These are phyloP conservation scores for Mythimna loreyi DNA, from an alignment of 2,888 invertebrate genomes.

Conservation along the genomic window DNA sequence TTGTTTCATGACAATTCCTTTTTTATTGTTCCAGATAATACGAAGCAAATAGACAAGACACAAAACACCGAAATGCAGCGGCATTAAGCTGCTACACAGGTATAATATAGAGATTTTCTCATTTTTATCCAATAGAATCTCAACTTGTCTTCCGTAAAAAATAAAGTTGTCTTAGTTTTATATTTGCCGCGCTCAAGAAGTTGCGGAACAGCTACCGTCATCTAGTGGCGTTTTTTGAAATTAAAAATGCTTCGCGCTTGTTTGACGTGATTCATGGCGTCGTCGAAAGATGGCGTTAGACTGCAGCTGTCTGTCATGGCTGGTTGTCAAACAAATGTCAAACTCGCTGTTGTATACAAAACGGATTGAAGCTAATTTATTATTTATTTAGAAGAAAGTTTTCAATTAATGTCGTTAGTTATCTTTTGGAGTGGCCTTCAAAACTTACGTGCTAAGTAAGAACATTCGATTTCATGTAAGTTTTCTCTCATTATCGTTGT, in stretches of 20 bases:
- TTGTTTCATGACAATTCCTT: background rate
- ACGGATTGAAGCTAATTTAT: constrained; percentile 88
- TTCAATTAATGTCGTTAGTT: constrained; percentile 77
- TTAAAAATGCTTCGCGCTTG: constrained; percentile 35
- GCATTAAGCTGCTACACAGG: constrained; percentile 88
- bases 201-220: constrained; percentile 69
- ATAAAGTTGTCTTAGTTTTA: constrained; percentile 19
- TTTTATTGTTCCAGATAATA: constrained; percentile 75
- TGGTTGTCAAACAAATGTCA: constrained; percentile 74
- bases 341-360: constrained; percentile 84
- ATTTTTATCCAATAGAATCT: background rate
- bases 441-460: constrained; percentile 77
- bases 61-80: constrained; percentile 83
- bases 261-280: constrained; percentile 53
- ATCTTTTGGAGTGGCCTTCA: constrained; percentile 69
- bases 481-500: constrained; percentile 82
- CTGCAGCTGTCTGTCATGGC: constrained; percentile 64
- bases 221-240: constrained; percentile 71
- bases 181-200: constrained; percentile 50
- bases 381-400: constrained; percentile 87
- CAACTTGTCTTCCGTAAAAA: background rate
- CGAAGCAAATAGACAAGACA: constrained; percentile 59
- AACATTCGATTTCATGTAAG: constrained; percentile 70
- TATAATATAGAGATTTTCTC: constrained; percentile 46
- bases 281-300: constrained; percentile 80